Evolutionary conservation across 2,113 vertebrate species (phyloP).

Genomic region (Neopipo cinnamomea): DNA sequence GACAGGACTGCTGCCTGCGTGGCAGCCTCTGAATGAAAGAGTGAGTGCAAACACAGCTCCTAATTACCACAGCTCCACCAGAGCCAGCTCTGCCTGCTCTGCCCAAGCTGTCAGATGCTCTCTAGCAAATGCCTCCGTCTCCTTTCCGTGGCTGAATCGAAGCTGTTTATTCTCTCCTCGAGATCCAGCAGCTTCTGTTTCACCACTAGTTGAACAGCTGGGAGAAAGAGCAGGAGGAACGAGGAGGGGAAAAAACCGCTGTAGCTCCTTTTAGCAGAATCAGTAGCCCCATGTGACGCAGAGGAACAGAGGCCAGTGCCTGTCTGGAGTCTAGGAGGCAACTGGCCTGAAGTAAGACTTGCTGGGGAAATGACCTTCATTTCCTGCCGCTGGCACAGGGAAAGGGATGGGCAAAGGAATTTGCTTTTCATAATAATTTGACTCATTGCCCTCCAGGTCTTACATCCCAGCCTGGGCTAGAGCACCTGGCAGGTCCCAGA

Average conservation of each 20-base stretch:
- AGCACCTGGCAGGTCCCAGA: not conserved
- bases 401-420: not conserved
- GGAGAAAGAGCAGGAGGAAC: not conserved
- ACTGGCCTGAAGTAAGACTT: rapidly evolving
- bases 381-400: no score
- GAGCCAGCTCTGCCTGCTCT: slow-evolving; percentile 46
- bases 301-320: not conserved
- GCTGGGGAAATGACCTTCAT: not conserved
- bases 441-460: not conserved
- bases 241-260: not conserved
- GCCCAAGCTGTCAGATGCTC: slow-evolving; percentile 38
- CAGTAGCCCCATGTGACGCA: rapidly evolving
- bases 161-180: not conserved
- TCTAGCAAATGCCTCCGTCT: slow-evolving; percentile 58
- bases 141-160: not conserved
- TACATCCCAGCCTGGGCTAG: not conserved
- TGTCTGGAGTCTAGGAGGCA: not conserved
- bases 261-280: not conserved
- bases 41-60: slow-evolving; percentile 42
- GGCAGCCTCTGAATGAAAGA: slow-evolving; percentile 50
- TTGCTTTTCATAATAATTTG: not conserved
- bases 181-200: not conserved
- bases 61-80: slow-evolving; percentile 58
- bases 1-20: slow-evolving; percentile 50
- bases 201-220: not conserved